These are phyloP conservation scores for Holothuria scabra DNA, from an alignment of 53 echinoderm and acorn worm genomes.

Conservation along the genomic window DNA sequence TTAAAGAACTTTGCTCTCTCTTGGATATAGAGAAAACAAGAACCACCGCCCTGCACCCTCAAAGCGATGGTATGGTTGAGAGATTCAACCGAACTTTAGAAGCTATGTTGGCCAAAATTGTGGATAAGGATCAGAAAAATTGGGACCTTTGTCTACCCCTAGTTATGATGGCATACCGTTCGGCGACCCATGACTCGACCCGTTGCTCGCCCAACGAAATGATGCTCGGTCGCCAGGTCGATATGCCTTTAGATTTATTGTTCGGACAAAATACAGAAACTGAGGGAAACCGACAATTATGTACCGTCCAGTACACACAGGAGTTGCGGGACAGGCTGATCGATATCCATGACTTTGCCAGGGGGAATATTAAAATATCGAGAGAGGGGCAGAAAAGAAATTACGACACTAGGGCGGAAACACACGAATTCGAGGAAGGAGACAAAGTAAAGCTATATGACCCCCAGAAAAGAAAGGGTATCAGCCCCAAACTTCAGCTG, in stretches of 20 bases:
- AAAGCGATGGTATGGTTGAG: slow-evolving; percentile 58
- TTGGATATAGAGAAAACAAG: slow-evolving; percentile 45
- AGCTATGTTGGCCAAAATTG: slow-evolving; percentile 40
- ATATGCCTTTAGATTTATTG: slow-evolving; percentile 25
- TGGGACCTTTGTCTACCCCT: slow-evolving; percentile 19
- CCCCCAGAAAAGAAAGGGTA: not conserved
- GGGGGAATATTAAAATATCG: slow-evolving; percentile 13
- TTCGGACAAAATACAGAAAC: not conserved
- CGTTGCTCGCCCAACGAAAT: slow-evolving; percentile 29
- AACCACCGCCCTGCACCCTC: slow-evolving; percentile 56
- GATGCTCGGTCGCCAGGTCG: slow-evolving; percentile 31
- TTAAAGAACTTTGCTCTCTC: slow-evolving; percentile 40
- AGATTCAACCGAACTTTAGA: slow-evolving; percentile 42
- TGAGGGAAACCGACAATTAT: not conserved
- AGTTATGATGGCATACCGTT: slow-evolving; percentile 50
- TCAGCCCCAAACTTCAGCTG: slow-evolving; percentile 4
- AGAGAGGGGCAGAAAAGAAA: slow-evolving; percentile 30
- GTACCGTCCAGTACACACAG: not conserved
- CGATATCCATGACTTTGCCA: not conserved
- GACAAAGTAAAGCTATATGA: not conserved
- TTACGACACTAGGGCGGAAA: not conserved
- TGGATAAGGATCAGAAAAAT: slow-evolving; percentile 28
- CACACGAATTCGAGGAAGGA: not conserved
- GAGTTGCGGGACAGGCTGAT: not conserved
- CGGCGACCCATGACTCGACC: slow-evolving; percentile 19